Evolutionary conservation across 1,140 invertebrate genomes (phyloP).

Genomic region (Drosophila simulans): DNA sequence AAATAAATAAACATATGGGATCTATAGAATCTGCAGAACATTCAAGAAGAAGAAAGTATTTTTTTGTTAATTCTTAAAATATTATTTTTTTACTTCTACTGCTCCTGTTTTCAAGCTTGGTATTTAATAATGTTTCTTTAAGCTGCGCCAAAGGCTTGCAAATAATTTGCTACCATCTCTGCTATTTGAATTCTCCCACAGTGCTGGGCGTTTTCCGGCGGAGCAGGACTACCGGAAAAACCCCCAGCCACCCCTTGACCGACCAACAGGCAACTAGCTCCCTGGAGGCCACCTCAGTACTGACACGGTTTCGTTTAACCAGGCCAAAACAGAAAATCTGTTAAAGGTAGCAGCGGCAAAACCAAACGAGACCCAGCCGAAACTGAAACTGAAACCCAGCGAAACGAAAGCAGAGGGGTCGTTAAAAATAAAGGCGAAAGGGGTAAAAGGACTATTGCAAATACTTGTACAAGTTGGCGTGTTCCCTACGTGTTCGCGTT

Average conservation of each 20-base stretch:
- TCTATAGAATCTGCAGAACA: background rate
- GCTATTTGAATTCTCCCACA: background rate
- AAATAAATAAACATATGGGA: background rate
- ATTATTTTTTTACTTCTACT: no score
- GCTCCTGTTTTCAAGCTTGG: no score
- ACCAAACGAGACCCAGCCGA: conserved; percentile 34
- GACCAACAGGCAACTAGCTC: conserved; percentile 20
- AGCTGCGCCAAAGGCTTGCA: no score
- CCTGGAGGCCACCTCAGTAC: conserved; percentile 34
- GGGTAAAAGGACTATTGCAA: conserved; percentile 17
- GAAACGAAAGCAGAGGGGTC: conserved; percentile 24
- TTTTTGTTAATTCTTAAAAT: background rate
- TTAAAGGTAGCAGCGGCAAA: conserved; percentile 63
- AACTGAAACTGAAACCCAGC: conserved; percentile 29
- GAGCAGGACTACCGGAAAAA: conserved; percentile 1
- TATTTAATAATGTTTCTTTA: no score
- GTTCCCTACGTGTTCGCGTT: conserved; percentile 47
- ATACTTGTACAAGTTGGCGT: conserved; percentile 57
- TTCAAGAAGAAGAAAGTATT: background rate
- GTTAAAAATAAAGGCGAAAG: background rate
- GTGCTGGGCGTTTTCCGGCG: conserved; percentile 8
- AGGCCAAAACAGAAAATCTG: conserved; percentile 61
- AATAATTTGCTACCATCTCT: background rate
- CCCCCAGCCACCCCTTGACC: background rate
- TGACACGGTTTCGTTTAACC: conserved; percentile 74